Evolutionary conservation across 2,797 vertebrate genomes (phyloP), one percentile per base, ranked within the genome.

Genomic region (Babyrousa celebensis): DNA sequence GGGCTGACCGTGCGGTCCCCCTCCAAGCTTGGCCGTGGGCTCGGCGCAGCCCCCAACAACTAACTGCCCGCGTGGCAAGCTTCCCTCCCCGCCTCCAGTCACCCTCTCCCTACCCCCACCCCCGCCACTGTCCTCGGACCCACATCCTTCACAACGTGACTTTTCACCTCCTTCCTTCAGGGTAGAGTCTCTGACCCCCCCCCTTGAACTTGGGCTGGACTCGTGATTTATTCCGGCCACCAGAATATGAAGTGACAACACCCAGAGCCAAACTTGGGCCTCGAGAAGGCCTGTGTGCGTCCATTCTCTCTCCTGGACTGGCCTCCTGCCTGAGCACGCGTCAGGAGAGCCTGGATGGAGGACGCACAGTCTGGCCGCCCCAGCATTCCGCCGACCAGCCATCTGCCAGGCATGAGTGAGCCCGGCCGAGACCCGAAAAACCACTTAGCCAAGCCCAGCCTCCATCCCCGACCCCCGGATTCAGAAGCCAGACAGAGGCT

Each of bases 101-200:
- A 12, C 27, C 32, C 27, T 40, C 52, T 62, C 43, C 82, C 14
- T 25, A n/a, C 77, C 67, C 77, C 67, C 16, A 29, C 27, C 77
- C 40, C 82, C 40, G 9, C 36, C 36, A 68, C 12, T 2, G 25
- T 78, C 83, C 67, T 65, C 62, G 36, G 36, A 4, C 23, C 23
- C n/a, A 40, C 0, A 5, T 5, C 63, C 67, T 85, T 80, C 56
- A 75, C 32, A 25, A 90, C 48, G 75, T 12, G 54, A 92, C 65
- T 80, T 84, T 91, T 87, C 56, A 86, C 48, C 68, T 89, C 58
- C 40, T 75, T 12, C 77, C 72, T 96, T 96, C 60, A 90, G 77
- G 79, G 36, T 12, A 82, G 48, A 82, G 43, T 62, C 85, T 79
- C 52, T 75, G 60, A 27, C 62, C 3, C 72, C 3, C 72, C 2